Base-by-base conservation (phyloP, 1,140 invertebrate species). In the Rhopalosiphum padi region DNA sequence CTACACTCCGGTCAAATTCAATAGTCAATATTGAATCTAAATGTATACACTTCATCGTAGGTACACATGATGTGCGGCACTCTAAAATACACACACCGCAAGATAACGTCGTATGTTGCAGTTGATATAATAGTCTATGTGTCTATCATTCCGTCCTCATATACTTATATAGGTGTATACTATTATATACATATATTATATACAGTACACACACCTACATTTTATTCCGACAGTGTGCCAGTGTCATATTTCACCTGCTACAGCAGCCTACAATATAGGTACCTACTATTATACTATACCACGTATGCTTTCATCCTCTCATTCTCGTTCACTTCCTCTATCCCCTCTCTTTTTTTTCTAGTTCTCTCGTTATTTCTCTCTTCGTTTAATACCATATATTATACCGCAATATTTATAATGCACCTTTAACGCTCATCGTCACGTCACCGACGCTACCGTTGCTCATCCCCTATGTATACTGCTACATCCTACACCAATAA, bases 171-270 rank as follows among this genome's bases (percentile, higher is more conserved):
- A 25, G 55, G 55, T 30, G 22, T 55, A 55, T 55, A 4, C 41
- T 55, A 55, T 5, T 55, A 21, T 22, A 23, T 55, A 3, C 22
- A 18, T 15, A 1, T 48, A 48, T 48, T 15, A 21, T n/a, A 82
- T 15, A 82, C 3, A 60, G n/a, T 0, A 60, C 25, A 60, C 23
- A 55, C 9, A 22, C 68, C 30, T 18, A 35, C 30, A 77, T 18
- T 77, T 18, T 77, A 77, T 15, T n/a, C 4, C 68, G 68, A n/a
- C 77, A n/a, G 77, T 35, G 68, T n/a, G 68, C 25, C 68, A 77
- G 68, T 82, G 77, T 82, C 77, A n/a, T 82, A 35, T 82, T 82
- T 82, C 77, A 82, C 77, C 77, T n/a, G 30, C 77, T n/a, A 18
- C 77, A 82, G 30, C n/a, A n/a, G n/a, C n/a, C 68, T 35, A 77